Conservation (phyloP, 2,113 vertebrate genomes). For the Neolamprologus sp. region DNA sequence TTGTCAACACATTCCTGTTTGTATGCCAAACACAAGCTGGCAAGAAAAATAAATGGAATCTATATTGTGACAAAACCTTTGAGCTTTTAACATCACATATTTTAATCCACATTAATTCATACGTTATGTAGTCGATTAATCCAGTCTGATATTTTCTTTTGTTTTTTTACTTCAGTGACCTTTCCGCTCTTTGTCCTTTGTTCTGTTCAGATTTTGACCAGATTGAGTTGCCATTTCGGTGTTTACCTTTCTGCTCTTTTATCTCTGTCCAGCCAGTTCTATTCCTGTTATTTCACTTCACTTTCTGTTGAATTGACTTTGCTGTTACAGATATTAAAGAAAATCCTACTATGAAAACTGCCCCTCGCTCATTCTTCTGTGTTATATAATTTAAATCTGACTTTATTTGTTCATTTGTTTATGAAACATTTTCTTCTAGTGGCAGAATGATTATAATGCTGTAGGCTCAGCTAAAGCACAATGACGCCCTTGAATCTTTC, state of each 20-base stretch:
- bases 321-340: slow-evolving; percentile 70
- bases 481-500: neutral
- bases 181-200: neutral
- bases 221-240: slow-evolving; percentile 33
- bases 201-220: neutral
- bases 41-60: slow-evolving; percentile 7
- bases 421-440: neutral
- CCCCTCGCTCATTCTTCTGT: neutral
- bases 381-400: neutral
- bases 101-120: slow-evolving; percentile 8
- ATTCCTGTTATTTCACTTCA: slow-evolving; percentile 46
- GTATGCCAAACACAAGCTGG: slow-evolving; percentile 23
- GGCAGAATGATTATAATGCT: neutral
- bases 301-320: slow-evolving; percentile 62
- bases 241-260: slow-evolving; percentile 51
- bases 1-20: slow-evolving; percentile 60
- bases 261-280: slow-evolving; percentile 30
- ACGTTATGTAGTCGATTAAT: slow-evolving; percentile 23
- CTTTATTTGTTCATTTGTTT: neutral
- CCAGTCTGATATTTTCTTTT: slow-evolving; percentile 13
- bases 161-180: neutral
- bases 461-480: neutral
- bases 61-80: slow-evolving; percentile 23
- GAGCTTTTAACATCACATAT: slow-evolving; percentile 5
- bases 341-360: slow-evolving; percentile 6